These are phyloP conservation scores for Platycheirus albimanus DNA, from an alignment of 2,888 invertebrate genomes.

Conservation along the genomic window DNA sequence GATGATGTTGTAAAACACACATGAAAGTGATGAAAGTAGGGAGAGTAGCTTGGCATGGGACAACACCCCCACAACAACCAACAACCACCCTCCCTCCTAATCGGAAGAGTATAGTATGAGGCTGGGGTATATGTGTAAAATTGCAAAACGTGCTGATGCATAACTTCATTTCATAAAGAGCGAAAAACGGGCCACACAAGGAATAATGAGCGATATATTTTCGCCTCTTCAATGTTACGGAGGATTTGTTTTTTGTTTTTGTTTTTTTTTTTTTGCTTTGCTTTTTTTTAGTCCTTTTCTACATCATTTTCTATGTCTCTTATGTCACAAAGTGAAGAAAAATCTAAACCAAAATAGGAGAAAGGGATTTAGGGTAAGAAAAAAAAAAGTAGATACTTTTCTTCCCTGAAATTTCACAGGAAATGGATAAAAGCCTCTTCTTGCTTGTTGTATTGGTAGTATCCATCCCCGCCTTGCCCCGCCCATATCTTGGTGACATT, in stretches of 20 bases:
- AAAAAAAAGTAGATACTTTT: constrained; percentile 16
- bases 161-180: constrained; percentile 72
- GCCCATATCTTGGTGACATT: too few relatives aligned
- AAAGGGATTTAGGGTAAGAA: background rate
- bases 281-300: background rate
- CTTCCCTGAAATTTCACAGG: constrained; percentile 10
- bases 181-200: constrained; percentile 60
- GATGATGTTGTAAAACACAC: constrained; percentile 61
- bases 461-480: too few relatives aligned
- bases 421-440: constrained; percentile 39
- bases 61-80: background rate
- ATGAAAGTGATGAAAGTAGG: constrained; percentile 44
- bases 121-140: constrained; percentile 45
- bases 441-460: too few relatives aligned
- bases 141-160: constrained; percentile 74
- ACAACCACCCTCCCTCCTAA: constrained; percentile 17
- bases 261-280: constrained; percentile 1
- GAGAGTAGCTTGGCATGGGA: background rate
- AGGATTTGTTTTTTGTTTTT: constrained; percentile 29
- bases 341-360: constrained; percentile 24
- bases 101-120: background rate
- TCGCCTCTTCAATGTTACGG: constrained; percentile 65
- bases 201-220: constrained; percentile 71
- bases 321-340: constrained; percentile 27
- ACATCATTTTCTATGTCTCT: constrained; percentile 20